phyloP scores from a whole-genome alignment of 2,113 vertebrate species.

The Lucifuga dentata region DNA sequence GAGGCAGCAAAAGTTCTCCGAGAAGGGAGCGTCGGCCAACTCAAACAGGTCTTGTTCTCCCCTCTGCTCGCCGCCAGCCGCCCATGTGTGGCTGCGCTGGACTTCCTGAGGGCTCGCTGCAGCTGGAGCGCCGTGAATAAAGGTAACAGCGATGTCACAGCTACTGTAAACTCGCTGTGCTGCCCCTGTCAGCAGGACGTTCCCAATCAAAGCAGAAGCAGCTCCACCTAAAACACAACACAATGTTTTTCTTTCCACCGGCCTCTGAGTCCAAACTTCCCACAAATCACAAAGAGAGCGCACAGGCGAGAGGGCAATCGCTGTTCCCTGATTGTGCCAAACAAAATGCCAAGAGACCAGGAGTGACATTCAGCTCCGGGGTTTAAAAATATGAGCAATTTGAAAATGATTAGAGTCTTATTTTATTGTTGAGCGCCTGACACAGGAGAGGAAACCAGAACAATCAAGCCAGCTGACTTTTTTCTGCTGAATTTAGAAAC shows the following conservation, averaged over 20 bases:
- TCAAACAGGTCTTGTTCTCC: conserved; percentile 92
- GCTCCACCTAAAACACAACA: conserved; percentile 76
- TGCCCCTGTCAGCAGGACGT: conserved; percentile 87
- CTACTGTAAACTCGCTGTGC: conserved; percentile 91
- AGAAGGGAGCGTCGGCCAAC: conserved; percentile 92
- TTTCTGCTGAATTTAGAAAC: conserved; percentile 86
- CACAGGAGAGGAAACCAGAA: conserved; percentile 85
- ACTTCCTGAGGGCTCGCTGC: conserved; percentile 95
- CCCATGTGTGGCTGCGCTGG: conserved; percentile 87
- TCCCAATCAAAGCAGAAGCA: conserved; percentile 85
- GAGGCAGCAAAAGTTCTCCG: conserved; percentile 94
- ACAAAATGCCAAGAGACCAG: conserved; percentile 78
- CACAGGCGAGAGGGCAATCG: conserved; percentile 63
- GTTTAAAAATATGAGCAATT: conserved; percentile 78
- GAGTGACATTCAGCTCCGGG: conserved; percentile 71
- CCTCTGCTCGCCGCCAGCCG: conserved; percentile 88
- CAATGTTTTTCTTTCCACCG: conserved; percentile 61
- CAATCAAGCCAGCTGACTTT: conserved; percentile 77
- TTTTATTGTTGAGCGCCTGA: conserved; percentile 81
- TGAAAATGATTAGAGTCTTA: conserved; percentile 83
- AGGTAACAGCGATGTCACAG: conserved; percentile 92
- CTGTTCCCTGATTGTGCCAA: conserved; percentile 73
- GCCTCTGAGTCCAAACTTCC: conserved; percentile 71
- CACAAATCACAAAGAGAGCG: conserved; percentile 74
- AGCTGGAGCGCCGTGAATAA: conserved; percentile 92